Evolutionary conservation across 2,888 invertebrate species (phyloP).

Genomic region (Nemurella pictetii): DNA sequence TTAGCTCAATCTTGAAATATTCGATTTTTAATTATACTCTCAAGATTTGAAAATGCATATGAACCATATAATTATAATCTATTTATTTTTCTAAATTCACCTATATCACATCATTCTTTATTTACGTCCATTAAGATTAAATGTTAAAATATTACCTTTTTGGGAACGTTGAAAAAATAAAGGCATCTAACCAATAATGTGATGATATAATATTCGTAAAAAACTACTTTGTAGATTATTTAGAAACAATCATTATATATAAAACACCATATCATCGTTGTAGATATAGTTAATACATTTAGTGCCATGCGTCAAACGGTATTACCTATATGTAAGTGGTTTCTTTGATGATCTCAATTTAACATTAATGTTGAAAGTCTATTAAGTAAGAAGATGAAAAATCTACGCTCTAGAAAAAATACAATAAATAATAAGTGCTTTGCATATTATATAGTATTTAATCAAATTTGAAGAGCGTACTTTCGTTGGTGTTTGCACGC

Average conservation of each 20-base stretch:
- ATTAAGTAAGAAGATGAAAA: no score
- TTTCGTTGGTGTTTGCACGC: background rate
- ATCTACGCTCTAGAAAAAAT: background rate
- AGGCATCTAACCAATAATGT: background rate
- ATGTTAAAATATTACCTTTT: background rate
- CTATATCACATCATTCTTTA: background rate
- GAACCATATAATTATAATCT: background rate
- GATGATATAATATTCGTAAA: background rate
- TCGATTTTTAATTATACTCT: slow-evolving; percentile 3
- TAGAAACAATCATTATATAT: background rate
- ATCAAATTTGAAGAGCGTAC: no score
- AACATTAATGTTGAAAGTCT: background rate
- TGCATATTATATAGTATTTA: no score
- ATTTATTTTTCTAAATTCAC: background rate
- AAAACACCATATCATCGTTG: background rate
- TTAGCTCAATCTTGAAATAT: background rate
- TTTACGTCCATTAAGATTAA: background rate
- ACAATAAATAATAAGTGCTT: no score
- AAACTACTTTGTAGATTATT: background rate
- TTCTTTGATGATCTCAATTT: background rate
- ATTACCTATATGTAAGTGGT: background rate
- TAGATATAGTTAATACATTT: background rate
- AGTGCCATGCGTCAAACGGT: background rate
- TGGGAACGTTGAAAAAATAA: background rate
- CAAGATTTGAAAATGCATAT: background rate